Base-by-base conservation (phyloP, 2,888 invertebrate species). In the Poecilobothrus nobilitatus region DNA sequence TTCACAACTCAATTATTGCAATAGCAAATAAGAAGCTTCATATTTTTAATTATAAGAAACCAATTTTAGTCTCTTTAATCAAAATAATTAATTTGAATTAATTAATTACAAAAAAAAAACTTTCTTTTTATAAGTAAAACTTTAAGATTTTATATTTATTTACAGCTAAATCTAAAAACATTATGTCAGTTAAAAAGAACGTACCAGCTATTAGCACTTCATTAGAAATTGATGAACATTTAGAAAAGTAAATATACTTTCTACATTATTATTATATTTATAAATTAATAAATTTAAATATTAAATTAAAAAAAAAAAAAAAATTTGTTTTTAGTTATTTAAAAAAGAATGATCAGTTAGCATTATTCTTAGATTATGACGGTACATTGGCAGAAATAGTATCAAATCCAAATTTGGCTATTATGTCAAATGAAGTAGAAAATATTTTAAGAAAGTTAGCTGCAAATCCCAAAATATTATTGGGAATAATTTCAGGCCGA, bases 301-400 rank as follows among this genome's bases (percentile, higher is more conserved):
- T n/a, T n/a, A n/a, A n/a, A 20, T 20, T 62, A 9, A 9, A 9
- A 6, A 62, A 15, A 2, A 15, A 21, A 5, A 6, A 20, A 21
- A 21, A n/a, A 22, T 22, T 63, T 63, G 6, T 68, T 66, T 67
- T 0, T 53, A 81, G 81, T 34, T 81, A 75, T 53, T 69, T 90
- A 73, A 87, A 86, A 68, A 82, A 84, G 63, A 83, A 85, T 22
- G 84, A 87, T 74, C 88, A 88, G 76, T 78, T 91, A 74, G 89
- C 89, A 0, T 79, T 91, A 2, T 78, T 90, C 1, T 78, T 91
- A 74, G 91, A 91, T 77, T 91, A 89, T 75, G 91, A 91, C 78
- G 91, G 91, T 65, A 91, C 91, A 6, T 78, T 91, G 72, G 89
- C 90, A 0, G 88, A 89, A 1, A 87, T 91, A 66, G 88, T 88